A percentile compares a stretch with the other conserved stretches of the same genome.
Evolutionary conservation across 2,797 vertebrate species (phyloP).

Genomic region (Spheniscus humboldti): DNA sequence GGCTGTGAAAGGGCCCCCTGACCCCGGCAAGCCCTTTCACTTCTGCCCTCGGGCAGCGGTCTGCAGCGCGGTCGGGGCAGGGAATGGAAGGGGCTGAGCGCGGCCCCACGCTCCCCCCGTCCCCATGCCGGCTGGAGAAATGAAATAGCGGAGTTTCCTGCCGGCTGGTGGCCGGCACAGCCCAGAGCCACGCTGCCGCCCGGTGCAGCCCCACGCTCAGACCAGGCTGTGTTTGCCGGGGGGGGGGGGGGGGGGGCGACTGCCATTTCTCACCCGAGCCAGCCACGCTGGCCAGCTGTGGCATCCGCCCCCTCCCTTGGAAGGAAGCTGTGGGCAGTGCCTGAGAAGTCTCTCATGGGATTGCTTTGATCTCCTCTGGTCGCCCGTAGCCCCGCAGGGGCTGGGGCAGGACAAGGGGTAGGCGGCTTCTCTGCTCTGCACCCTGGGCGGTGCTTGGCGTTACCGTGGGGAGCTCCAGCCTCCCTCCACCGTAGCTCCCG

Average conservation of each 20-base stretch:
- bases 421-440: not conserved
- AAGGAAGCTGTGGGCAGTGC: not conserved
- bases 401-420: not conserved
- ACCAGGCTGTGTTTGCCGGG: not conserved
- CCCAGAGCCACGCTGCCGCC: not conserved
- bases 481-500: not conserved
- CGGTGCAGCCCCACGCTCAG: rapidly evolving
- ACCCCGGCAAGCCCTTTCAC: not conserved
- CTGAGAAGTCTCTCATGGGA: not conserved
- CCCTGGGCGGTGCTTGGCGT: not conserved
- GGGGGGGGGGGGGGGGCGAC: not conserved
- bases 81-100: not conserved
- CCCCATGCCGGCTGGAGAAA: not conserved
- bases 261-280: not conserved
- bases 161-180: not conserved
- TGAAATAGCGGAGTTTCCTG: not conserved
- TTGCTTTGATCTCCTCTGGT: not conserved
- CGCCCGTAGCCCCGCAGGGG: not conserved
- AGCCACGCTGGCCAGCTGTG: not conserved
- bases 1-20: not conserved
- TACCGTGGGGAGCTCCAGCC: not conserved
- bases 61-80: not conserved
- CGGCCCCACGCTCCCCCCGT: rapidly evolving
- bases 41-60: not conserved
- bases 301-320: not conserved